Evolutionary conservation across 2,888 invertebrate genomes (phyloP), one percentile per base, ranked within the genome.

Genomic region (Elmis aenea): DNA sequence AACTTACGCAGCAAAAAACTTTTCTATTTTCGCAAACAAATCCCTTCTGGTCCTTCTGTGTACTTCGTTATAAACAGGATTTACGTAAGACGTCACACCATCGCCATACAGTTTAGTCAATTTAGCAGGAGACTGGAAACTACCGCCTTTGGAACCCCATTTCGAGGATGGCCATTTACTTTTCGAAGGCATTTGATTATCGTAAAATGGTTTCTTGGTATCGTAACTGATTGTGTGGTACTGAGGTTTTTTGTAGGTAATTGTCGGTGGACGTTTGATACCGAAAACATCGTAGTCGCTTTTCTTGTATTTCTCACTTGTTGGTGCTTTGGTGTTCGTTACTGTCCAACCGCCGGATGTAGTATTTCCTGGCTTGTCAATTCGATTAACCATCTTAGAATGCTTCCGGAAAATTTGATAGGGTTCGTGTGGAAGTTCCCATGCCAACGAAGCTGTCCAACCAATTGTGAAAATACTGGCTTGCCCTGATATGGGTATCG

Each of bases 391-490:
- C 18, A 18, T 18, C 18, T 18, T 18, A 5, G 8, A 18, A 8
- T 24, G 36, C 26, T 48, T 49, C 14, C 50, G 44, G 39, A 50
- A 55, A 20, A 51, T 48, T 30, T 40, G 42, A 12, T 52, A 52
- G 0, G 81, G 77, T 46, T 80, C 77, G 42, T 80, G 77, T 0
- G 87, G 87, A 24, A 87, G 61, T 54, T 85, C 81, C 75, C 81
- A 87, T 2, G 87, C 86, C 51, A 87, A 64, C 0, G 85, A 85
- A 1, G 84, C 83, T 0, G 86, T 87, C 28, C 79, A 72, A 0
- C 86, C 86, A 52, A 80, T 70, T 5, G 83, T 73, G 42, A 84
- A 75, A 26, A 78, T 74, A 39, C 76, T 74, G 0, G 73, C 70
- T 2, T 57, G 48, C 10, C 79, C 76, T 1, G 64, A 48, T 2